Base-by-base conservation (phyloP, 2,797 vertebrate genomes). In the Oreortyx pictus region DNA sequence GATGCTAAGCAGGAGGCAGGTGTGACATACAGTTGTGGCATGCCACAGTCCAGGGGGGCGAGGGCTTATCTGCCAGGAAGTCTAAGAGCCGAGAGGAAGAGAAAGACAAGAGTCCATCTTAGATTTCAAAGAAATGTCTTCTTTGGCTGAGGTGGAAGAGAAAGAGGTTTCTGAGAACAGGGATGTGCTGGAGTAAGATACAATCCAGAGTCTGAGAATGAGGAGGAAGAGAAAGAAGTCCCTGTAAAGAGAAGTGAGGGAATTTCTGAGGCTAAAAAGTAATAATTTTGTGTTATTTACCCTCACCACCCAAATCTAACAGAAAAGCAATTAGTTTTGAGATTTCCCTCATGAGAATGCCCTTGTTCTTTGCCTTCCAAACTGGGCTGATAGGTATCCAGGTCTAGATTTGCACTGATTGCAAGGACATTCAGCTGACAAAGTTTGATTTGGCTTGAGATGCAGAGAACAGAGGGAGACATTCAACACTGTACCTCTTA, bases 1-100 rank as follows among this genome's bases (percentile, higher is more conserved):
- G 90, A 93, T 83, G 74, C 80, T 83, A 70, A 90, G 89, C 76
- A 84, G 73, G 52, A 93, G 82, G 52, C 82, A 96, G 90, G 71
- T 92, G 89, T 88, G 88, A 91, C 66, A 89, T 76, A 76, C 76
- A 94, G 29, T 82, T 78, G 84, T 78, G 82, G 84, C 90, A 92
- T 76, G 33, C 39, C n/a, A n/a, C 92, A 94, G 71, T 46, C 74
- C 23, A 84, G 33, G 27, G 27, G 19, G 7, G 14, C 86, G 33
- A 60, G 35, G 16, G 16, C 19, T 86, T 73, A 39, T 78, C 71
- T 94, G 80, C 82, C 65, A 73, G 49, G 56, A 84, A 15, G 72
- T 72, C 68, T 64, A 82, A 62, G 10, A 64, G 35, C 44, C 61
- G 46, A 59, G 59, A 25, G 37, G 62, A 93, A 93, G 13, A 62